These are phyloP conservation scores for Geotrypetes seraphini DNA, from an alignment of 2,797 vertebrate species.

Conservation along the genomic window DNA sequence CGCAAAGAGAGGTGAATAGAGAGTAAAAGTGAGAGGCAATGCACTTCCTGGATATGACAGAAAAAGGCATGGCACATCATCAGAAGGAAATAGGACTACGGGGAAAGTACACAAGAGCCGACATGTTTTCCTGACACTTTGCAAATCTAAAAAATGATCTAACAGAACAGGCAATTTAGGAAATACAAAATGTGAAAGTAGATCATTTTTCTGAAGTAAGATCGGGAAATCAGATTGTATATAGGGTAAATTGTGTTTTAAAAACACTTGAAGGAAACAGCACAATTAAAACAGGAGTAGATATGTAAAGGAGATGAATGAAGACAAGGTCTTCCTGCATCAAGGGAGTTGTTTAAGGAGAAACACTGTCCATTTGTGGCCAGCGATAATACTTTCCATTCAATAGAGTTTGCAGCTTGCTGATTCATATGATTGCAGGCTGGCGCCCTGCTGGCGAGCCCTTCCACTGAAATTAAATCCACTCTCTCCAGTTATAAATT, in stretches of 20 bases:
- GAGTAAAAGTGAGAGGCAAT: no score
- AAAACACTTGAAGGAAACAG: slow-evolving; percentile 58
- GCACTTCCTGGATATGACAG: no score
- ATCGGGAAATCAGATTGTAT: slow-evolving; percentile 15
- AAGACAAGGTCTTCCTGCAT: slow-evolving; percentile 72
- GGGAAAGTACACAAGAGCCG: no score
- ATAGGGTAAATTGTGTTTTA: slow-evolving; percentile 32
- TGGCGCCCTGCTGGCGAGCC: slow-evolving; percentile 96
- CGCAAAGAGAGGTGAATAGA: no score
- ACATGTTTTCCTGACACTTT: no score
- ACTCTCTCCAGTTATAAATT: slow-evolving; percentile 98
- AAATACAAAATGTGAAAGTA: slow-evolving; percentile 35
- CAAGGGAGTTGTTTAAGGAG: slow-evolving; percentile 89
- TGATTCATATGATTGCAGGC: slow-evolving; percentile 96
- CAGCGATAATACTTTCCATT: slow-evolving; percentile 96
- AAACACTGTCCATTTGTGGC: slow-evolving; percentile 96
- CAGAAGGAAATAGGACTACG: no score
- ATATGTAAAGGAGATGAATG: slow-evolving; percentile 84
- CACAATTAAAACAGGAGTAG: slow-evolving; percentile 73
- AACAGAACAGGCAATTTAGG: slow-evolving; percentile 16
- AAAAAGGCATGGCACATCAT: no score
- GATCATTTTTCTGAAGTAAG: slow-evolving; percentile 36
- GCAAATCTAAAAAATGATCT: no score
- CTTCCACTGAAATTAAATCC: slow-evolving; percentile 96
- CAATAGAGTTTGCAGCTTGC: slow-evolving; percentile 84